Evolutionary conservation across 1,140 invertebrate genomes (phyloP).

Genomic region (Globodera ellingtonae): DNA sequence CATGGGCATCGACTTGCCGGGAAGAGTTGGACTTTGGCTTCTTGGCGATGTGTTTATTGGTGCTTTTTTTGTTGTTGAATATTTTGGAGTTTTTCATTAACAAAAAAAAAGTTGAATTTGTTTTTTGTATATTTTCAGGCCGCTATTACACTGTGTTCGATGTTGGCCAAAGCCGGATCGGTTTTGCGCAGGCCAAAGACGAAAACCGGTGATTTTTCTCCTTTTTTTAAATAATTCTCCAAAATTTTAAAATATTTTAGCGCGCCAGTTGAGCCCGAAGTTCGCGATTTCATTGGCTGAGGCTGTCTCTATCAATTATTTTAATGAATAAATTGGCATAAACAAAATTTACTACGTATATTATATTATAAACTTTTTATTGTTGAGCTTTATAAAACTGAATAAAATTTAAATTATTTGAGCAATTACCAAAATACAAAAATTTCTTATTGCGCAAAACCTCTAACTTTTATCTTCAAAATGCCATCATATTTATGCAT

Average conservation of each 20-base stretch:
- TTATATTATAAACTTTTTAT: no score
- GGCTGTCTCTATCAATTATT: no score
- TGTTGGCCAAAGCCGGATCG: conserved; percentile 79
- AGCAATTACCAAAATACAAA: no score
- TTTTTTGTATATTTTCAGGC: conserved; percentile 5
- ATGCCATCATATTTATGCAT: no score
- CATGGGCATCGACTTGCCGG: conserved; percentile 90
- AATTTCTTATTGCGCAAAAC: no score
- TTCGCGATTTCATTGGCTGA: not conserved
- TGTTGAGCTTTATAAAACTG: no score
- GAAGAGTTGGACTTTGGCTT: conserved; percentile 89
- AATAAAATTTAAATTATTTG: no score
- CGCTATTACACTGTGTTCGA: conserved; percentile 65
- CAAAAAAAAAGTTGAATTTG: not conserved
- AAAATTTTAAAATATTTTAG: conserved; percentile 7
- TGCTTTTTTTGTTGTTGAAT: not conserved
- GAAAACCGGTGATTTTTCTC: conserved; percentile 30
- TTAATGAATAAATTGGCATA: no score
- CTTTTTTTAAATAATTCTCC: not conserved
- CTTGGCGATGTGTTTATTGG: conserved; percentile 74
- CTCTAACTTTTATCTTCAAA: no score
- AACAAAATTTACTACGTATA: no score
- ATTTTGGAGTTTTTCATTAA: no score
- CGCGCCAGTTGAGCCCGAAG: conserved; percentile 15
- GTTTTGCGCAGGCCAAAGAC: conserved; percentile 77